These are phyloP conservation scores for Cirrhinus molitorella DNA, from an alignment of 2,797 vertebrate species.

Conservation along the genomic window DNA sequence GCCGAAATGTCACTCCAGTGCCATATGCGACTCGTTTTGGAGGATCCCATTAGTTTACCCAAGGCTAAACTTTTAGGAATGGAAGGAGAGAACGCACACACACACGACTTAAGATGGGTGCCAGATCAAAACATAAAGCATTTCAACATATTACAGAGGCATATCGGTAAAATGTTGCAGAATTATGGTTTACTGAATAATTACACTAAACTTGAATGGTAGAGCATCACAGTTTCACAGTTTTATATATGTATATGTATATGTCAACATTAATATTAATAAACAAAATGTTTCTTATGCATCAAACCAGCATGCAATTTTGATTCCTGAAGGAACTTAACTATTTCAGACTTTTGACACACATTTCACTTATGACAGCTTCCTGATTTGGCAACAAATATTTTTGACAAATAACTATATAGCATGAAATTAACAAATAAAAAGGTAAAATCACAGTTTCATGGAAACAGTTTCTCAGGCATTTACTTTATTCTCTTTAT, in stretches of 20 bases:
- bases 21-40: background rate
- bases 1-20: background rate
- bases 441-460: background rate
- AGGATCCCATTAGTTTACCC: conserved; percentile 13
- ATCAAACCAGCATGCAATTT: background rate
- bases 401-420: background rate
- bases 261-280: too few species aligned
- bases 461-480: background rate
- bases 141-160: background rate
- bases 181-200: background rate
- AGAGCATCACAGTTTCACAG: background rate
- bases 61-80: conserved; percentile 18
- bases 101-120: background rate
- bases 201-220: background rate
- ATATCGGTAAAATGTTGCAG: background rate
- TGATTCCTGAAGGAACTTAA: too few species aligned
- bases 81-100: background rate
- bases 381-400: background rate
- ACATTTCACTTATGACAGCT: background rate
- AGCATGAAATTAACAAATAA: background rate
- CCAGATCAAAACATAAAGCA: background rate
- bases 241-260: too few species aligned
- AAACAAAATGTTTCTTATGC: background rate
- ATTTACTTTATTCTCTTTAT: conserved; percentile 13
- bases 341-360: background rate